Evolutionary conservation across 2,888 invertebrate species (phyloP), one percentile per base, ranked within the genome.

Genomic region (Alloscopus bannaensis): DNA sequence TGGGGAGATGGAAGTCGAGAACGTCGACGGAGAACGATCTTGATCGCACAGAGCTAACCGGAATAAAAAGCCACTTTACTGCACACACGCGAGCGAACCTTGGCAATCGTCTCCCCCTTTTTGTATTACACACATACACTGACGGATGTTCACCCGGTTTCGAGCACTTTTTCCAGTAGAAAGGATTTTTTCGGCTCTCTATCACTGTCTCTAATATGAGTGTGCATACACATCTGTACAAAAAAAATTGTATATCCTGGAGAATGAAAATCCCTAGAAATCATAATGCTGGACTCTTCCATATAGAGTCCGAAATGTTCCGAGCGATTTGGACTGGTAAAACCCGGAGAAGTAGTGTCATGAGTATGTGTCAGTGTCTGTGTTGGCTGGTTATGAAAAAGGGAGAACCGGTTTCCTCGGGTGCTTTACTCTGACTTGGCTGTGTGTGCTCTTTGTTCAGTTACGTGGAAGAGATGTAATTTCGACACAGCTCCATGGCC

Each of bases 61-160:
- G 36, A 36, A 57, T 75, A 59, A 66, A 75, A 76, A 76, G 45
- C 26, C 47, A 60, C 66, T 76, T 62, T 70, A 77, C 77, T 70
- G 77, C 77, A 77, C 77, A 77, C 76, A 70, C 70, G 64, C 64
- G 40, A 64, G n/a, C n/a, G n/a, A n/a, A n/a, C n/a, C n/a, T 13
- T 40, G 40, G 13, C 40, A 40, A 40, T 40, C n/a, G 40, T 26
- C 55, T 55, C 28, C 24, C 24, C 26, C 42, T n/a, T 42, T 2
- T 8, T n/a, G 13, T 42, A 8, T 42, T 42, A n/a, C 36, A 36
- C 13, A 6, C 6, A 8, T 36, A 8, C 36, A 42, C n/a, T n/a
- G n/a, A n/a, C n/a, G n/a, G n/a, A n/a, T n/a, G n/a, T n/a, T n/a
- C n/a, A n/a, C n/a, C n/a, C n/a, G n/a, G n/a, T n/a, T n/a, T n/a